Base-by-base conservation (phyloP, 1,140 invertebrate species). In the Akabosia matsudoensis region DNA sequence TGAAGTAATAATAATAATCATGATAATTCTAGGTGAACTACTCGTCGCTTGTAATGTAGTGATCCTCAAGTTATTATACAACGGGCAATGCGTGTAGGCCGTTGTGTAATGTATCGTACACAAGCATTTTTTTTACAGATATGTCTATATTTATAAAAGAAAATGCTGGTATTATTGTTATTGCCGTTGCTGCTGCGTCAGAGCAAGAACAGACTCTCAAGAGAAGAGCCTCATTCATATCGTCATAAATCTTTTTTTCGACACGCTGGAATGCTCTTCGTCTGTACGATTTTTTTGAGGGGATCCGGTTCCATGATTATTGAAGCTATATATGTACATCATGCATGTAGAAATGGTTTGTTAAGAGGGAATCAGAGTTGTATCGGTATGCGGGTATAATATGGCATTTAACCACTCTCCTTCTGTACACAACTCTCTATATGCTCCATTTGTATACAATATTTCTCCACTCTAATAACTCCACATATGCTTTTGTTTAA, bases 21-120 rank as follows among this genome's bases (percentile, higher is more conserved):
- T 67, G 61, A 67, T 67, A 67, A 67, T 67, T 67, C 61, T 67
- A 67, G 61, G 61, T 67, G 61, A 67, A 67, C 61, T 67, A 67
- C 61, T 30, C 61, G 7, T 67, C 61, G 7, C 30, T 28, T 67
- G 30, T 67, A 67, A 67, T 67, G 61, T 67, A 67, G 61, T 67
- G 30, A 67, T 67, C 30, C 61, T 30, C n/a, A 67, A 31, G 24
- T 67, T 67, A 30, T 67, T 7, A 30, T 7, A 10, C 13, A 67
- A 30, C 54, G 16, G 7, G 54, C n/a, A 14, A 30, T 31, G 37
- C 18, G 37, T 45, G 37, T 45, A 10, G 37, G 37, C 31, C 31
- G 14, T 61, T 61, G 54, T 67, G 28, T 22, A 30, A 30, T n/a
- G 10, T 31, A 67, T 10, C 37, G 18, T 45, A 18, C 18, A 45